phyloP scores from a whole-genome alignment of 2,888 invertebrate species.

The Desoria tigrina region DNA sequence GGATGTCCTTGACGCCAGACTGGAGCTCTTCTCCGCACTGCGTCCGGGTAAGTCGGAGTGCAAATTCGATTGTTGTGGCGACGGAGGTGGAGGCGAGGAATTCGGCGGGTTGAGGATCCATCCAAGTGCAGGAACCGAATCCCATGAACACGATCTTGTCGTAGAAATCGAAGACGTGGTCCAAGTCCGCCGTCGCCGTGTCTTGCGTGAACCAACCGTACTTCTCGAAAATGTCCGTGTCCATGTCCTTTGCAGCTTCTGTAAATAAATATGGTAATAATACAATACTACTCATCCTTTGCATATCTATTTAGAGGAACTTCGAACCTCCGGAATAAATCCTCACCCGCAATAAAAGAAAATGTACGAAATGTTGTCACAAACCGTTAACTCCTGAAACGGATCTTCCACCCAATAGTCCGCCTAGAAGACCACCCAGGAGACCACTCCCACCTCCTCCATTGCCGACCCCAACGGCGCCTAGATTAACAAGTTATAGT shows the following conservation, averaged over 20 bases:
- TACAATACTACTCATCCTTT: no score
- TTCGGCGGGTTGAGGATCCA: neutral
- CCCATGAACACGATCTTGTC: slow-evolving; percentile 12
- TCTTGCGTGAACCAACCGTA: slow-evolving; percentile 9
- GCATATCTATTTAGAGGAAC: no score
- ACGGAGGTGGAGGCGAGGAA: neutral
- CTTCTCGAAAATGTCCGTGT: neutral
- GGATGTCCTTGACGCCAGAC: neutral
- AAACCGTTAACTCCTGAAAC: no score
- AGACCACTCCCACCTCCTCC: no score
- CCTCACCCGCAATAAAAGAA: no score
- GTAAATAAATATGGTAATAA: neutral
- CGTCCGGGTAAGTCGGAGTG: neutral
- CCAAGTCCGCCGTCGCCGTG: neutral
- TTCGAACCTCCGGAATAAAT: no score
- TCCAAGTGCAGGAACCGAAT: slow-evolving; percentile 2
- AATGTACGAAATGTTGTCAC: no score
- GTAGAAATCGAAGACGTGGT: no score
- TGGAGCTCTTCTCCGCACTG: neutral
- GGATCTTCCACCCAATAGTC: no score
- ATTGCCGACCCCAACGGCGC: no score
- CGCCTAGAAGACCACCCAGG: no score
- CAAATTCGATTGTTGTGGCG: neutral
- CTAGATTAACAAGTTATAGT: no score
- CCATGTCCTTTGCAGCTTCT: slow-evolving; percentile 4